A percentile compares a stretch with the other conserved stretches of the same genome.
phyloP scores from a whole-genome alignment of 2,888 invertebrate species.

The Stenodera caucasica region DNA sequence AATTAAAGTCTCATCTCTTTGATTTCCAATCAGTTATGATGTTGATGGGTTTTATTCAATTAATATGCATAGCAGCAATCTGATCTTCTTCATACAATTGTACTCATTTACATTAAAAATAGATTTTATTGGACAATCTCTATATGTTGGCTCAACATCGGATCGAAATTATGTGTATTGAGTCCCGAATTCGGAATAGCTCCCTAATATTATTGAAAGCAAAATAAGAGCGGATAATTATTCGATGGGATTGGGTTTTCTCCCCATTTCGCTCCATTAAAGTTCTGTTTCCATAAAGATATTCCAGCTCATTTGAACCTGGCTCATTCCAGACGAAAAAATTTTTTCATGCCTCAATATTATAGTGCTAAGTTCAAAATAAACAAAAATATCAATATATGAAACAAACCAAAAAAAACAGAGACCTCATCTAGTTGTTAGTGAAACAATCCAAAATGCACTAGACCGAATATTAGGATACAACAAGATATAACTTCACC shows the following conservation, averaged over 20 bases:
- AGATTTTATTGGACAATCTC: not conserved
- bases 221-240: too few relatives aligned
- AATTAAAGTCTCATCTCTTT: not conserved
- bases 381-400: too few relatives aligned
- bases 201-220: too few relatives aligned
- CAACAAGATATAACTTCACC: slow-evolving; percentile 46
- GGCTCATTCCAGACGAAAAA: too few relatives aligned
- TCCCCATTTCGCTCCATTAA: too few relatives aligned
- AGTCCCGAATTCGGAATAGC: too few relatives aligned
- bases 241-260: too few relatives aligned
- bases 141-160: not conserved
- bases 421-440: not conserved
- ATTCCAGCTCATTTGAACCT: too few relatives aligned
- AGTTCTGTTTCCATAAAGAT: too few relatives aligned
- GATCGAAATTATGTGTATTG: too few relatives aligned
- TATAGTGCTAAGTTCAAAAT: too few relatives aligned
- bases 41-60: not conserved
- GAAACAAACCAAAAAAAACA: not conserved
- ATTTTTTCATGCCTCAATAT: too few relatives aligned
- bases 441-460: slow-evolving; percentile 19
- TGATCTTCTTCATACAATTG: not conserved
- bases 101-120: not conserved
- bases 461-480: slow-evolving; percentile 34
- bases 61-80: not conserved
- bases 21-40: not conserved